These are phyloP conservation scores for Lordiphosa clarofinis DNA, from an alignment of 1,140 invertebrate genomes.

Conservation along the genomic window DNA sequence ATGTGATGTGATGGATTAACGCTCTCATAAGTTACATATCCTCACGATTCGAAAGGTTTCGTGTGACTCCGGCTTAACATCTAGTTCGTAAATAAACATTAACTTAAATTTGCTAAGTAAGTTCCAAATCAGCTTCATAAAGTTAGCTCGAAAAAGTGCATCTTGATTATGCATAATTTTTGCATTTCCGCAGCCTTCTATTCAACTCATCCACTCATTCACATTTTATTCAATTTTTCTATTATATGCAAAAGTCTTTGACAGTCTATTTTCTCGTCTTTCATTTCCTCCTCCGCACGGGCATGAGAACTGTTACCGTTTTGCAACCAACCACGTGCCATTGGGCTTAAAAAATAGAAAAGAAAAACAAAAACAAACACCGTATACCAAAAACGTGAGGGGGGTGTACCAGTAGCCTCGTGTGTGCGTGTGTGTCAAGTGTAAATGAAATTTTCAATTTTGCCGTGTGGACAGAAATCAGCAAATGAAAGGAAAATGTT, in stretches of 20 bases:
- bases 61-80: too few relatives aligned
- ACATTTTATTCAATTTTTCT: slow-evolving; percentile 25
- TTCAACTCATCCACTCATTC: not conserved
- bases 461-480: slow-evolving; percentile 54
- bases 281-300: slow-evolving; percentile 10
- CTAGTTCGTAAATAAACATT: too few relatives aligned
- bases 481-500: slow-evolving; percentile 52
- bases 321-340: slow-evolving; percentile 35
- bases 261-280: slow-evolving; percentile 19
- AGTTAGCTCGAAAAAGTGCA: slow-evolving; percentile 4
- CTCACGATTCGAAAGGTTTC: too few relatives aligned
- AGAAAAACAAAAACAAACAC: slow-evolving; percentile 22
- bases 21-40: too few relatives aligned
- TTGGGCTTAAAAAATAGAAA: slow-evolving; percentile 26
- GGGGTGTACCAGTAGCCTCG: too few relatives aligned
- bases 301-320: slow-evolving; percentile 43
- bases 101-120: not conserved
- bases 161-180: slow-evolving; percentile 1
- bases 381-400: slow-evolving; percentile 26
- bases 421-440: slow-evolving; percentile 45
- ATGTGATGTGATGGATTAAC: too few relatives aligned
- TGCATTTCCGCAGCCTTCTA: not conserved
- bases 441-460: slow-evolving; percentile 70
- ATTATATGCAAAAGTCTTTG: slow-evolving; percentile 12
- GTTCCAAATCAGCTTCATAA: slow-evolving; percentile 4